Conservation (phyloP, 92 coral and sea anemone genomes). For the Umimayanthus kanabou region DNA sequence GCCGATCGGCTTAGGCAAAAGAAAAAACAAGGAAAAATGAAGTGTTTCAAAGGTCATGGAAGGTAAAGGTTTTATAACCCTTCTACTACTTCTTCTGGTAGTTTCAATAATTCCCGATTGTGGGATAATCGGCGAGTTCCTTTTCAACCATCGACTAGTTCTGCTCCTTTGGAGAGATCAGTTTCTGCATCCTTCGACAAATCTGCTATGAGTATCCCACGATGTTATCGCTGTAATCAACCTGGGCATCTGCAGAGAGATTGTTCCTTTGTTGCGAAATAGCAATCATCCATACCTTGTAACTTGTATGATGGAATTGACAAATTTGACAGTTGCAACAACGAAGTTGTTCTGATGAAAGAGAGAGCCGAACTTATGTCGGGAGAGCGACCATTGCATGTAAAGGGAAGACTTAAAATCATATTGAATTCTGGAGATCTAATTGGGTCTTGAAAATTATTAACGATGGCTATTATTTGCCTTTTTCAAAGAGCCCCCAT, state of each 20-base stretch:
- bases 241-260: constrained; percentile 5
- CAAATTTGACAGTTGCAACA: not conserved
- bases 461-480: constrained; percentile 39
- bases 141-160: not conserved
- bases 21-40: not conserved
- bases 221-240: not conserved
- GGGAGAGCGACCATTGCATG: not conserved
- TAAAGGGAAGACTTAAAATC: not conserved
- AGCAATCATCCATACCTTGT: not conserved
- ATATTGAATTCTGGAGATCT: constrained; percentile 37
- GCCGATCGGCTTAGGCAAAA: not conserved
- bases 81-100: too few relatives aligned
- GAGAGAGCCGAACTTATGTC: not conserved
- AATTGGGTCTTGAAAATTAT: constrained; percentile 42
- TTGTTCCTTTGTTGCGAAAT: too few relatives aligned
- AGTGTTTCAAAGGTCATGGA: not conserved
- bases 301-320: not conserved
- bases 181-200: not conserved
- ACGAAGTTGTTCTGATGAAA: not conserved
- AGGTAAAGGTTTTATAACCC: not conserved
- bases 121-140: not conserved
- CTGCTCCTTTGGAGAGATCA: not conserved
- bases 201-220: constrained; percentile 2
- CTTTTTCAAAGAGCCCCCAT: constrained; percentile 27
- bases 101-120: not conserved